Evolutionary conservation across 64 coral and sea anemone species (phyloP), one percentile per base, ranked within the genome.

Genomic region (Pocillopora verrucosa): DNA sequence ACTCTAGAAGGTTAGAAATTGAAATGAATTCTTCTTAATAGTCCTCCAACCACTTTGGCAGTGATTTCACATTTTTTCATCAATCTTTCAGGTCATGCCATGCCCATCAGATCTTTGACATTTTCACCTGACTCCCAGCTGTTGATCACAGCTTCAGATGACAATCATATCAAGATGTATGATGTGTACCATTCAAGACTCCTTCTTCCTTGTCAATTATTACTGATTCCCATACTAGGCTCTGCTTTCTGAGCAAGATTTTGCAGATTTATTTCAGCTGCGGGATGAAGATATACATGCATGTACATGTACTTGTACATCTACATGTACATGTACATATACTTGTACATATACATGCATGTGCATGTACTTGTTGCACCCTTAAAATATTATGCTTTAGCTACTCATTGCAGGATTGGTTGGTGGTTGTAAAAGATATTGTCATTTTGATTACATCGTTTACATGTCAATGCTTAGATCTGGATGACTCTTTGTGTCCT

Each of bases 111-210:
- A 88, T 99, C 97, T n/a, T 73, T 99, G 20, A 99, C 97, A 26
- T 99, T 99, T 62, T 99, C 97, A 30, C 97, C 97, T 36, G 97
- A 99, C 74, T 99, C 97, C 0, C 97, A 99, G 78, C 88, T 99
- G 60, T 87, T 99, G 58, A 95, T 99, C 59, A 99, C 97, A 56
- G 97, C 97, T 79, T 99, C 97, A 80, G 97, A 99, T 60, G 97
- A 99, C 75, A 92, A 92, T 56, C 97, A 99, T 68, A 99, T 99
- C 79, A 99, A 99, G 87, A 95, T 99, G 88, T 99, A 99, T 51
- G 97, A 99, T 76, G 97, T 99, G 97, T 99, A 99, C 93, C 97
- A 89, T 95, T 99, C 83, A 60, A 10, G n/a, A 24, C 67, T 5
- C 11, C 10, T 24, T 25, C n/a, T 30, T 10, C 19, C 9, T 16